phyloP scores from a whole-genome alignment of 1,140 invertebrate genomes.

The Aradophagus sp. region DNA sequence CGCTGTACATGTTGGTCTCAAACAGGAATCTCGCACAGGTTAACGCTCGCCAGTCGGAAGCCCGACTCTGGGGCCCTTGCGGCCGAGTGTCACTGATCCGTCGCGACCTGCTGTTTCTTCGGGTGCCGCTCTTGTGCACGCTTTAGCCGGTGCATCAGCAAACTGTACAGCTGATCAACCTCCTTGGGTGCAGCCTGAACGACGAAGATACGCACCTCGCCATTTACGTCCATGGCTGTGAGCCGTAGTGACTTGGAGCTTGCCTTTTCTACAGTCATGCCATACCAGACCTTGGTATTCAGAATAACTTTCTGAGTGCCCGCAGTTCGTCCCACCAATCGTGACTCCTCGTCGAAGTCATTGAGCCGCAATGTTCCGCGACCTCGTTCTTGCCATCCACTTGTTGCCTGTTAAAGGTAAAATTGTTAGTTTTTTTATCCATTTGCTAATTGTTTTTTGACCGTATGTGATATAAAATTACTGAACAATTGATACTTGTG shows the following conservation, averaged over 20 bases:
- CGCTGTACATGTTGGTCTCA: conserved; percentile 27
- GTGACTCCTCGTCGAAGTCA: conserved; percentile 82
- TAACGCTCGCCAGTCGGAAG: too few species aligned
- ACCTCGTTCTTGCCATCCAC: conserved; percentile 92
- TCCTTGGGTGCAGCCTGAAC: conserved; percentile 86
- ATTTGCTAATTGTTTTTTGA: too few species aligned
- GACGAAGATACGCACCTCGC: conserved; percentile 89
- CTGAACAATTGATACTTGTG: too few species aligned
- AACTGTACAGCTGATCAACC: conserved; percentile 82
- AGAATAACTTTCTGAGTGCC: conserved; percentile 92
- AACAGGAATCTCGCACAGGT: conserved; percentile 17
- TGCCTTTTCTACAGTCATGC: conserved; percentile 91
- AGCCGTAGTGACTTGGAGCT: conserved; percentile 90
- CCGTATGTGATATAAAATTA: too few species aligned
- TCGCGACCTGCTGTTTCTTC: conserved; percentile 63
- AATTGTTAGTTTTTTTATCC: too few species aligned
- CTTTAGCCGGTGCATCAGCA: conserved; percentile 80
- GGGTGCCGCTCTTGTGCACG: conserved; percentile 72
- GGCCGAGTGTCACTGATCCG: conserved; percentile 68
- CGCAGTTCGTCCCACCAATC: conserved; percentile 89
- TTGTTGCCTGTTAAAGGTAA: conserved; percentile 71
- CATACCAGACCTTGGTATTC: conserved; percentile 95
- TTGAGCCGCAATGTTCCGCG: conserved; percentile 91
- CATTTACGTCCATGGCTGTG: conserved; percentile 89
- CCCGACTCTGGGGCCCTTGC: not conserved